Conservation (phyloP, 2,113 vertebrate species). For the Synchiropus splendidus region DNA sequence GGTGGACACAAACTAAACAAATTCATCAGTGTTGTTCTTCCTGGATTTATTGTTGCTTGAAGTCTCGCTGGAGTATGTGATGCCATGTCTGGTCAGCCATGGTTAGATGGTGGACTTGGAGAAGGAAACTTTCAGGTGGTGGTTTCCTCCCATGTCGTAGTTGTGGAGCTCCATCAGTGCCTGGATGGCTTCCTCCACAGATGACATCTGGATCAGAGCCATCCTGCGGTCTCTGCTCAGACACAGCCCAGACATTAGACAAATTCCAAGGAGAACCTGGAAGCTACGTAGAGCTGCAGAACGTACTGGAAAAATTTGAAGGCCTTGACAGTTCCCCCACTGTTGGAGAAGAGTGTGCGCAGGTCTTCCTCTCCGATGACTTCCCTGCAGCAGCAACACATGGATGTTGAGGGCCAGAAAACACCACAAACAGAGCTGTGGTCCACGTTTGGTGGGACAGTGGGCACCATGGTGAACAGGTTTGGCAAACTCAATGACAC, state of each 20-base stretch:
- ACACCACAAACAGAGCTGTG: not conserved
- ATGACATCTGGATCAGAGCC: conserved; percentile 97
- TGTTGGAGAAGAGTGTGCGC: conserved; percentile 89
- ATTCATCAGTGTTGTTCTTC: too few species aligned
- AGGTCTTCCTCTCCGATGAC: conserved; percentile 91
- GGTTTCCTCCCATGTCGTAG: conserved; percentile 95
- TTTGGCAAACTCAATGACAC: too few species aligned
- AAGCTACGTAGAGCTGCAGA: not conserved
- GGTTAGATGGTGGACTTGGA: conserved; percentile 96
- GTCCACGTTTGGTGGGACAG: too few species aligned
- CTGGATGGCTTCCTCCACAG: conserved; percentile 95
- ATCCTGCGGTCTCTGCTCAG: conserved; percentile 96
- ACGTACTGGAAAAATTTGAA: conserved; percentile 98
- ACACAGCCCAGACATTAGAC: too few species aligned
- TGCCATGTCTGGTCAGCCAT: not conserved
- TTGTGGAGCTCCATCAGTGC: conserved; percentile 96
- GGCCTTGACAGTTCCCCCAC: conserved; percentile 92
- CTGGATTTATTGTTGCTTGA: too few species aligned
- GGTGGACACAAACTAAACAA: too few species aligned
- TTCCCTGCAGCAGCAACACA: conserved; percentile 65
- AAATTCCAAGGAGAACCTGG: too few species aligned
- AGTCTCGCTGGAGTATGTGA: not conserved
- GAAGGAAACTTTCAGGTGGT: conserved; percentile 98
- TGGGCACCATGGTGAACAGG: too few species aligned
- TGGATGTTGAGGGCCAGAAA: not conserved